Base-by-base conservation (phyloP, 2,888 invertebrate genomes). In the Lasius platythorax region DNA sequence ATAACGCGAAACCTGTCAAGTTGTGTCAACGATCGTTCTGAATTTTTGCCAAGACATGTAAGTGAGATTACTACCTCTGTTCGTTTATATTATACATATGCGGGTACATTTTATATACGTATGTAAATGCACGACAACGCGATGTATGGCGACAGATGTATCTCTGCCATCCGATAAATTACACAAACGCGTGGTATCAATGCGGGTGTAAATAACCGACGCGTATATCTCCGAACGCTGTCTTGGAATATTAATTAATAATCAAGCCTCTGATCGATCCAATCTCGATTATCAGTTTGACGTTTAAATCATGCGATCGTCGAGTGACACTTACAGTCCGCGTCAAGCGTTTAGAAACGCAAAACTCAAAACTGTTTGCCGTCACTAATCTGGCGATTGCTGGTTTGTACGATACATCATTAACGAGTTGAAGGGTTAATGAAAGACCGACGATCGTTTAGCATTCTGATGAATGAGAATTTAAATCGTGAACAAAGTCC, bases 191-290 rank as follows among this genome's bases (percentile, higher is more conserved):
- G 11, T 30, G 12, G 30, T 61, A 18, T 43, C 3, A n/a, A 37
- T 37, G 33, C 37, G 28, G 23, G 12, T 67, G 40, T 66, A 23
- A 46, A 63, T 64, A 63, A 75, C n/a, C 64, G 46, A 8, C 15
- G 50, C 37, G 23, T 56, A 23, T 43, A 23, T 43, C 30, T 43
- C n/a, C 23, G 11, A 23, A 0, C 23, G 28, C 23, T 66, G 18
- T 58, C 43, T 46, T 15, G 9, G 30, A 56, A 33, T 37, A 76
- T 78, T 67, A 78, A 78, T 78, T 67, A n/a, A 67, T n/a, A 37
- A 37, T 37, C 3, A 6, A 40, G 18, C 11, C 37, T 53, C 2
- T 40, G 66, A 53, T 56, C 76, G 18, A n/a, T 12, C 33, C 4
- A n/a, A 64, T 76, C 37, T 66, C 28, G 46, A 67, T 67, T 66